A percentile compares a stretch with the other conserved stretches of the same genome.
Evolutionary conservation across 2,888 invertebrate species (phyloP).

Genomic region (Nemapogon koenigi): DNA sequence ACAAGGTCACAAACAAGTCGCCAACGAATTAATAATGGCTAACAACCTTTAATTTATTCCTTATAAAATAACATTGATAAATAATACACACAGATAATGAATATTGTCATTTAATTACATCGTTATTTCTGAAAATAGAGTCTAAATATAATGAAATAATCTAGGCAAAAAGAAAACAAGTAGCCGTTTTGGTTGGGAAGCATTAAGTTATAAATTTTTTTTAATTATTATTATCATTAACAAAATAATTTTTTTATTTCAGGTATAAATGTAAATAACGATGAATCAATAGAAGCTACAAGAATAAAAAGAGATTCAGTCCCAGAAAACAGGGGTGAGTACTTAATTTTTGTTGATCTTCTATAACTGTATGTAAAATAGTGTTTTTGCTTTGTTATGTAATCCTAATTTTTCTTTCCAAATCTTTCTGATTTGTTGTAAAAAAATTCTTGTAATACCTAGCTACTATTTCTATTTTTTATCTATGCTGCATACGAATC

Average conservation of each 20-base stretch:
- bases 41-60: no score
- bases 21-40: no score
- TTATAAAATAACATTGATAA: background rate
- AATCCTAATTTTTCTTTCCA: background rate
- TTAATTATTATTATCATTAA: background rate
- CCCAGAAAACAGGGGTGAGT: conserved; percentile 59
- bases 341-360: conserved; percentile 5
- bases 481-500: no score
- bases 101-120: background rate
- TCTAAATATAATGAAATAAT: no score
- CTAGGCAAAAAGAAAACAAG: no score
- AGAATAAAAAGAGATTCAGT: conserved; percentile 56
- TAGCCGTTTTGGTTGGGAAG: no score
- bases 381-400: background rate
- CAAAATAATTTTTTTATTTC: conserved; percentile 29
- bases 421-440: conserved; percentile 3
- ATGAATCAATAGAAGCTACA: conserved; percentile 45
- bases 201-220: no score
- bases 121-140: background rate
- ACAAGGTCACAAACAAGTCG: background rate
- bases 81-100: background rate
- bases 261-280: conserved; percentile 30
- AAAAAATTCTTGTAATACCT: background rate
- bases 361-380: background rate
- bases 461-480: background rate